These are phyloP conservation scores for Heliconius cydno DNA, from an alignment of 2,888 invertebrate species.

Conservation along the genomic window DNA sequence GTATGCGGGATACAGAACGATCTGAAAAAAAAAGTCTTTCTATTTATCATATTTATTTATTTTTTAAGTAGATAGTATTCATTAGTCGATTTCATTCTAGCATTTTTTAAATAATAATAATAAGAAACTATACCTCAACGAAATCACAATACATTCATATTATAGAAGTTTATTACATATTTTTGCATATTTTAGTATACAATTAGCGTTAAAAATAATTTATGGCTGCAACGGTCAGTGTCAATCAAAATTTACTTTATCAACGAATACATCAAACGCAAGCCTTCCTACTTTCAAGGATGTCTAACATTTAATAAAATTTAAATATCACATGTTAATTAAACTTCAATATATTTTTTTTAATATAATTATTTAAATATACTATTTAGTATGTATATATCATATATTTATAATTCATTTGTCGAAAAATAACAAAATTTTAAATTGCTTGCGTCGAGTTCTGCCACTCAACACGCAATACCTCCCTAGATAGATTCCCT, in stretches of 20 bases:
- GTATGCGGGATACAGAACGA: not conserved
- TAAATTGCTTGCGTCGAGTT: not conserved
- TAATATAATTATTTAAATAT: not conserved
- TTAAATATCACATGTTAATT: slow-evolving; percentile 11
- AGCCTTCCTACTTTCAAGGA: not conserved
- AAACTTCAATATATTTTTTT: not conserved
- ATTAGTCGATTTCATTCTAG: too few relatives aligned
- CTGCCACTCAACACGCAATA: too few relatives aligned
- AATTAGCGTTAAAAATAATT: slow-evolving; percentile 8
- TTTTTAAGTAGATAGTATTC: too few relatives aligned
- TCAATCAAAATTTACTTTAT: slow-evolving; percentile 5
- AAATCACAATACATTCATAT: not conserved
- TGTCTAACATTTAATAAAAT: not conserved
- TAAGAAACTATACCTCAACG: not conserved
- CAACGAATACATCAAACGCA: not conserved
- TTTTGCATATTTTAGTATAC: not conserved
- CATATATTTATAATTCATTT: not conserved
- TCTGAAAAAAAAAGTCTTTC: too few relatives aligned
- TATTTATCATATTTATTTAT: too few relatives aligned
- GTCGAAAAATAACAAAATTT: not conserved
- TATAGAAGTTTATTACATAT: not conserved
- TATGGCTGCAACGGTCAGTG: slow-evolving; percentile 1
- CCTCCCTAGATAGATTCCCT: too few relatives aligned
- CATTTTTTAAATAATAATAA: not conserved
- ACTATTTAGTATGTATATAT: not conserved